These are phyloP conservation scores for Coenonympha arcania DNA, from an alignment of 2,888 invertebrate genomes.

Conservation along the genomic window DNA sequence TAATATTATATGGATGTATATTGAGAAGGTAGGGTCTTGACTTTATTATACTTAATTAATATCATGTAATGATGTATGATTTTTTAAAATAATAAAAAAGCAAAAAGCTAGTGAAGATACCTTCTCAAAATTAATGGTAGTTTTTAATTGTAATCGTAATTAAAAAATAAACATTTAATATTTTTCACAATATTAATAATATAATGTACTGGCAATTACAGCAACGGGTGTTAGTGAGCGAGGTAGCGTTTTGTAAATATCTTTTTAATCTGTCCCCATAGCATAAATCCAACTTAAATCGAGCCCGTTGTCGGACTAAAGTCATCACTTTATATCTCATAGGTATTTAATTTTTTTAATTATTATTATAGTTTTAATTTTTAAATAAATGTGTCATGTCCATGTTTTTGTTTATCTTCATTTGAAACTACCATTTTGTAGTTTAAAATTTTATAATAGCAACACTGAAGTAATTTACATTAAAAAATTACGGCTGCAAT, in stretches of 20 bases:
- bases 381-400: slow-evolving; percentile 64
- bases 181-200: slow-evolving; percentile 12
- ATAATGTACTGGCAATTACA: slow-evolving; percentile 47
- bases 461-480: slow-evolving; percentile 28
- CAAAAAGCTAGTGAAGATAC: neutral
- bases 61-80: neutral
- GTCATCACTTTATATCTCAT: slow-evolving; percentile 72
- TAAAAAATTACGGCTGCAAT: neutral
- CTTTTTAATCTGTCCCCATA: slow-evolving; percentile 60
- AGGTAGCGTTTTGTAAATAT: slow-evolving; percentile 71
- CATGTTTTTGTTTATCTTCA: slow-evolving; percentile 48
- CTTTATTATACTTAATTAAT: neutral
- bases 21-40: slow-evolving; percentile 13
- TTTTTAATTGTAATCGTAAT: slow-evolving; percentile 12
- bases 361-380: slow-evolving; percentile 61
- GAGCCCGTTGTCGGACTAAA: slow-evolving; percentile 51
- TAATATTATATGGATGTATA: slow-evolving; percentile 8
- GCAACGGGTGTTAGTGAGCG: slow-evolving; percentile 54
- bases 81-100: neutral
- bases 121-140: slow-evolving; percentile 13
- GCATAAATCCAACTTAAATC: slow-evolving; percentile 65
- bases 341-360: slow-evolving; percentile 71
- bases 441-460: slow-evolving; percentile 38
- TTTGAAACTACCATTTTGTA: slow-evolving; percentile 39
- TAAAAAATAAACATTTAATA: slow-evolving; percentile 15